A percentile compares a stretch with the other conserved stretches of the same genome.
Evolutionary conservation across 2,113 vertebrate genomes (phyloP).

Genomic region (Phyllopteryx taeniolatus): DNA sequence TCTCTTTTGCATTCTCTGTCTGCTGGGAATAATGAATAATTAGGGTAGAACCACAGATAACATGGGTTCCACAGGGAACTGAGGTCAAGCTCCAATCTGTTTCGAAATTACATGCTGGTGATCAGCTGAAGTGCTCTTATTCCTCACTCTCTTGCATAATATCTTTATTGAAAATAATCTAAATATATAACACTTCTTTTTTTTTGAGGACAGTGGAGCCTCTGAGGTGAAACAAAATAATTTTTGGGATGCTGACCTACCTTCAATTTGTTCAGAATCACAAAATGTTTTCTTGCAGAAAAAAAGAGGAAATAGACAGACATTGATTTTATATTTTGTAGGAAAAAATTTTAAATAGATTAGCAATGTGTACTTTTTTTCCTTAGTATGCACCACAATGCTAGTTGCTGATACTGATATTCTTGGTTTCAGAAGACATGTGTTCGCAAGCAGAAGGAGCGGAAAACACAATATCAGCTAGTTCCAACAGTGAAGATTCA

Average conservation of each 20-base stretch:
- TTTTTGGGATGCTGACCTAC: background rate
- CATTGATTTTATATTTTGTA: too few species aligned
- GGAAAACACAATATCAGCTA: constrained; percentile 90
- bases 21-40: constrained; percentile 71
- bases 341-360: background rate
- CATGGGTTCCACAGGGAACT: constrained; percentile 50
- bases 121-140: constrained; percentile 20
- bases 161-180: background rate
- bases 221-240: background rate
- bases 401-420: too few species aligned
- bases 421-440: constrained; percentile 1
- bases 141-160: constrained; percentile 4
- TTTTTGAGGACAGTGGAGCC: background rate
- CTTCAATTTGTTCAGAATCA: background rate
- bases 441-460: constrained; percentile 87
- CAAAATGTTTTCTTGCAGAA: too few species aligned
- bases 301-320: too few species aligned
- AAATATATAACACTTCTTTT: background rate
- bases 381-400: background rate
- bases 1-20: constrained; percentile 67
- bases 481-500: constrained; percentile 90
- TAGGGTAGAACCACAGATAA: constrained; percentile 62
- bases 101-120: constrained; percentile 30
- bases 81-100: constrained; percentile 44
- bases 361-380: background rate